Conservation (phyloP, 1,140 invertebrate genomes). For the Tetramorium simillimum region DNA sequence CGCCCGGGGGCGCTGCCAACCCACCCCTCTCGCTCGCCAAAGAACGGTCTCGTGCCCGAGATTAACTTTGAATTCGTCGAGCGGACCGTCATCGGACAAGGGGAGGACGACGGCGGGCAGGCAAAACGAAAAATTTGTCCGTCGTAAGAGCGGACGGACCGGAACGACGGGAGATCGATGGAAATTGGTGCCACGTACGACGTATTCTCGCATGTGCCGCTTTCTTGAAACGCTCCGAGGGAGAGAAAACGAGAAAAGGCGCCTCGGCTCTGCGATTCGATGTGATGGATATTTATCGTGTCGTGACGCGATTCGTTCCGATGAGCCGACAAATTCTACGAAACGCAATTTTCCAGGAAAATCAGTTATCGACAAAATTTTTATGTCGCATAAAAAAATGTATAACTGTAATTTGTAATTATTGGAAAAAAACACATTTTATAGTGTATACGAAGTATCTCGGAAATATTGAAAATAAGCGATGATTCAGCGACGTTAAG, state of each 20-base stretch:
- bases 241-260: constrained; percentile 36
- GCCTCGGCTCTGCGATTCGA: constrained; percentile 39
- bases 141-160: constrained; percentile 63
- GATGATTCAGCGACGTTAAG: not conserved
- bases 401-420: not conserved
- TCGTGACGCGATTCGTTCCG: constrained; percentile 43
- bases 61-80: constrained; percentile 78
- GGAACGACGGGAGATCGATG: constrained; percentile 76
- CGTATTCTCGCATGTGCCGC: constrained; percentile 41
- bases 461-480: not conserved
- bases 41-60: constrained; percentile 70
- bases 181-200: constrained; percentile 63
- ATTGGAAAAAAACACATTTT: not conserved
- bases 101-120: constrained; percentile 24
- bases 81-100: constrained; percentile 38
- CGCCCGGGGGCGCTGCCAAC: constrained; percentile 66
- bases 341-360: constrained; percentile 12
- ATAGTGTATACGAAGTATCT: not conserved
- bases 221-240: constrained; percentile 23
- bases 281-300: constrained; percentile 48
- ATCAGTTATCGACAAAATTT: not conserved
- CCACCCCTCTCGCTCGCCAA: constrained; percentile 31
- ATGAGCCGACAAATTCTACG: constrained; percentile 47
- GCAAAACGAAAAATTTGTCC: constrained; percentile 74
- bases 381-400: not conserved